These are phyloP conservation scores for Grammomys surdaster DNA, from an alignment of 2,113 vertebrate species.

Conservation along the genomic window DNA sequence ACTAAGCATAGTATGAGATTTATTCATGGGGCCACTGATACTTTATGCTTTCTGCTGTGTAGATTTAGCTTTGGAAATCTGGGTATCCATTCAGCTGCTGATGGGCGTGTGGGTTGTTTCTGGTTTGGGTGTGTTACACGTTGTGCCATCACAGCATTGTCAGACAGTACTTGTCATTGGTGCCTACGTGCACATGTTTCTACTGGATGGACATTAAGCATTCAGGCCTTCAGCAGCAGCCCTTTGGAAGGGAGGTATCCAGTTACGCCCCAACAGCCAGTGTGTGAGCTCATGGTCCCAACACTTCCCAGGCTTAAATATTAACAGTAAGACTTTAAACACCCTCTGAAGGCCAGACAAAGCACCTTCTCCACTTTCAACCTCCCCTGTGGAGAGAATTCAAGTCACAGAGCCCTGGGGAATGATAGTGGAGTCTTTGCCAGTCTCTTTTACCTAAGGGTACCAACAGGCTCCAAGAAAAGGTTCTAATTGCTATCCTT, in stretches of 20 bases:
- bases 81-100: background rate
- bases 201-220: too few species aligned
- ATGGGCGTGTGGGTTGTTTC: background rate
- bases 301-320: slow-evolving; percentile 4
- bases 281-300: too few species aligned
- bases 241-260: background rate
- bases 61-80: background rate
- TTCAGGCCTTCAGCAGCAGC: background rate
- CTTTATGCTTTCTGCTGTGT: background rate
- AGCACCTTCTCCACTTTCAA: background rate
- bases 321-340: background rate
- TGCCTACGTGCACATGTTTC: background rate
- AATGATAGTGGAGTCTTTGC: background rate
- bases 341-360: background rate
- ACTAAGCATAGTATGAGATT: background rate
- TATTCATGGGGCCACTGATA: background rate
- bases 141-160: background rate
- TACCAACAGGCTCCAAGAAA: background rate
- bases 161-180: background rate
- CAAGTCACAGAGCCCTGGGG: background rate
- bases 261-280: background rate
- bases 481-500: background rate
- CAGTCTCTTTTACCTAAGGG: background rate
- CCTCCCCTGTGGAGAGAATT: background rate
- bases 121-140: background rate